Evolutionary conservation across 2,113 vertebrate genomes (phyloP), one percentile per base, ranked within the genome.

Genomic region (Lycocorax pyrrhopterus): DNA sequence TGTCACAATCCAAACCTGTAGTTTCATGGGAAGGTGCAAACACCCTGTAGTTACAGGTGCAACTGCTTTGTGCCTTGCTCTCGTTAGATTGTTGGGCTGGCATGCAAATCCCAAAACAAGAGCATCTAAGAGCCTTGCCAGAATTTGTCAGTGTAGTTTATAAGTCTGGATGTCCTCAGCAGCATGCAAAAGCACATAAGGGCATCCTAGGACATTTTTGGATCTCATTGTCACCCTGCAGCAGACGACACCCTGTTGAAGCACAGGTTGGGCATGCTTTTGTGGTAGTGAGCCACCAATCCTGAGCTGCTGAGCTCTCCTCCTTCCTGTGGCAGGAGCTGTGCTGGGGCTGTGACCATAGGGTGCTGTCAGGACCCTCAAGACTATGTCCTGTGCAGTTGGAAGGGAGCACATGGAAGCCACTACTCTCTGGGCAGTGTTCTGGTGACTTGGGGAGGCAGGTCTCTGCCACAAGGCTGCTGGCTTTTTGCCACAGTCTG

Each of bases 341-440:
- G 29, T 71, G 39, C 73, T 3, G 1, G 30, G 47, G 18, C 5
- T 37, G 53, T 60, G 32, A 39, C 59, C 9, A 1, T 1, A 12
- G 56, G 47, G 39, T 8, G 4, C 32, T 29, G 13, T 8, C 14
- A 23, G 0, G 32, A 55, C 16, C 8, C 52, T 62, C 5, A 2
- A 13, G 37, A 26, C 44, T 23, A 0, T 19, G 23, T 89, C 44
- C 53, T 33, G 3, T 9, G 25, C 2, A 4, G 39, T 11, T 2
- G 4, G 75, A 68, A 29, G 43, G 46, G 20, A 86, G 55, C 26
- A 20, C 0, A 2, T 7, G 5, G 77, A 43, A 77, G 39, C 46
- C 0, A 0, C n/a, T 59, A 26, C 55, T 74, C 12, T 73, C n/a
- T 33, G 47, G 56, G 44, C 77, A 35, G 27, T 0, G 0, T 39